These are phyloP conservation scores for Cephonodes hylas DNA, from an alignment of 2,888 invertebrate species.

Conservation along the genomic window DNA sequence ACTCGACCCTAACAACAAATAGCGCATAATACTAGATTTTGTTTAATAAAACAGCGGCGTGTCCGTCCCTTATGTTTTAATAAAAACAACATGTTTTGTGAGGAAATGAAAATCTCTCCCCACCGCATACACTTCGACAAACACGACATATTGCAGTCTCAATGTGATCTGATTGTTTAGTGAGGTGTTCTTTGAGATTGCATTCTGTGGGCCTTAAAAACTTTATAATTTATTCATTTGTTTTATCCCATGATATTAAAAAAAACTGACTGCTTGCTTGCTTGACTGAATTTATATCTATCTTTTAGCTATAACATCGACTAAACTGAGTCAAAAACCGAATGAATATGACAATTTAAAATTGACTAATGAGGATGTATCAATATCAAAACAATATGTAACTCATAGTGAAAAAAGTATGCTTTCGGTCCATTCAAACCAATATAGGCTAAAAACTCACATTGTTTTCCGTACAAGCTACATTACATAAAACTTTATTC, in stretches of 20 bases:
- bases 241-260: no score
- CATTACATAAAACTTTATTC: background rate
- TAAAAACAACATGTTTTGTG: constrained; percentile 52
- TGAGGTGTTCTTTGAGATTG: background rate
- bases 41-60: constrained; percentile 24
- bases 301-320: no score
- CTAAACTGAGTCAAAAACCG: no score
- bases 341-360: no score
- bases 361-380: no score
- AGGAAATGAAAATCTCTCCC: constrained; percentile 53
- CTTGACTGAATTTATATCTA: no score
- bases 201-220: background rate
- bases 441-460: no score
- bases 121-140: constrained; percentile 20
- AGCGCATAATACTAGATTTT: constrained; percentile 10
- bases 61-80: constrained; percentile 42
- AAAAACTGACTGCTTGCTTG: no score
- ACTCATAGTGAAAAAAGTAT: no score
- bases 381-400: no score
- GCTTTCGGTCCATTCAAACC: no score
- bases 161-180: background rate
- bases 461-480: background rate
- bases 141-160: constrained; percentile 21
- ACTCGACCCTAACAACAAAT: background rate
- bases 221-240: no score